phyloP scores from a whole-genome alignment of 2,888 invertebrate species.

The Embidobia sp. region DNA sequence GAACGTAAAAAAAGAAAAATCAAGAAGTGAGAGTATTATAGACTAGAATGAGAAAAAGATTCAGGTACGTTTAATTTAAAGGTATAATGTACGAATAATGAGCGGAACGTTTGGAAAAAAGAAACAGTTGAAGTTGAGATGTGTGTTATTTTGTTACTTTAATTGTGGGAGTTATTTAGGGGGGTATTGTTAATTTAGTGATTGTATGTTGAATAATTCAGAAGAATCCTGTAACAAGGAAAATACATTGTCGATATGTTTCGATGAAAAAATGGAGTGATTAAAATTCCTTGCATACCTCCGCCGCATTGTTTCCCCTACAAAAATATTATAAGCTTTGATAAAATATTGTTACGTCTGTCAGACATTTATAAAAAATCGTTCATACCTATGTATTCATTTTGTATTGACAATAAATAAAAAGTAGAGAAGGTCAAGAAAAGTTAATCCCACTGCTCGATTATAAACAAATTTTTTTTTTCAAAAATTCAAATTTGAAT shows the following conservation, averaged over 20 bases:
- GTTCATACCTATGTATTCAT: too few species aligned
- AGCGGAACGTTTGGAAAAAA: constrained; percentile 45
- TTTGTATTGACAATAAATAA: too few species aligned
- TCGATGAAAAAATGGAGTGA: constrained; percentile 47
- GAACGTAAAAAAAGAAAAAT: constrained; percentile 39
- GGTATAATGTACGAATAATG: constrained; percentile 58
- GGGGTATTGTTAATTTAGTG: too few species aligned
- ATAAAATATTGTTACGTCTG: constrained; percentile 44
- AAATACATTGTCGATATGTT: constrained; percentile 42
- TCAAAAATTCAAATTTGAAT: too few species aligned
- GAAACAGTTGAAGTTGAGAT: constrained; percentile 42
- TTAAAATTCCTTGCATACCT: constrained; percentile 50
- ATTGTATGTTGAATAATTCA: constrained; percentile 37
- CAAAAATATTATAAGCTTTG: constrained; percentile 45
- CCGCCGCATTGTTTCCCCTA: constrained; percentile 15
- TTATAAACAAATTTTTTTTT: too few species aligned
- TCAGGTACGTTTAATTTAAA: constrained; percentile 57
- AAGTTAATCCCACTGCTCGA: too few species aligned
- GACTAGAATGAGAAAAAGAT: constrained; percentile 52
- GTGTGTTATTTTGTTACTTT: constrained; percentile 14
- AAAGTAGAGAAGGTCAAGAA: too few species aligned
- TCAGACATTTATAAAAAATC: too few species aligned
- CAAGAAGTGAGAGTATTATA: constrained; percentile 54
- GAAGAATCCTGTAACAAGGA: constrained; percentile 46
- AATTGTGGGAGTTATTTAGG: too few species aligned